Percentiles rank a stretch among this genome's conserved stretches.
Evolutionary conservation across 2,113 vertebrate species (phyloP).

Genomic region (Mus spicilegus): DNA sequence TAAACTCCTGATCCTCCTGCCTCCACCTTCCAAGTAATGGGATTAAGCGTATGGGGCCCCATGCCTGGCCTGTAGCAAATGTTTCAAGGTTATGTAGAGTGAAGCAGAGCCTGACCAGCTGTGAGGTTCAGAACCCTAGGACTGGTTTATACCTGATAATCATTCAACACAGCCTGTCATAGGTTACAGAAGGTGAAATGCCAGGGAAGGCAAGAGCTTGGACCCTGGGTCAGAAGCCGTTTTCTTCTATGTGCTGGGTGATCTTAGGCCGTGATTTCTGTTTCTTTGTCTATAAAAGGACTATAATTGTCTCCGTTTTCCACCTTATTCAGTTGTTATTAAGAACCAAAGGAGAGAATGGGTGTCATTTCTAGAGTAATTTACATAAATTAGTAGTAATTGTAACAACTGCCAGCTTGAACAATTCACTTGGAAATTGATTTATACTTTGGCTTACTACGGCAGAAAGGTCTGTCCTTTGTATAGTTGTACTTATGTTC

Average conservation of each 20-base stretch:
- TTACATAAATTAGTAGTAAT: slow-evolving; percentile 31
- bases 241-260: not conserved
- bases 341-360: slow-evolving; percentile 46
- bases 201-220: slow-evolving; percentile 6
- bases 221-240: not conserved
- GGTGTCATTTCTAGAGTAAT: not conserved
- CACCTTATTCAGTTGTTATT: not conserved
- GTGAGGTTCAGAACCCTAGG: not conserved
- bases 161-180: not conserved
- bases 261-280: not conserved
- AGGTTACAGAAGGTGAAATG: not conserved
- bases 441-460: slow-evolving; percentile 6
- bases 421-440: not conserved
- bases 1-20: not conserved
- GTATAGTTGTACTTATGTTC: not conserved
- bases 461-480: not conserved
- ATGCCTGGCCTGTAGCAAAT: not conserved
- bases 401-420: slow-evolving; percentile 40
- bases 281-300: slow-evolving; percentile 44
- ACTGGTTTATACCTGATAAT: not conserved
- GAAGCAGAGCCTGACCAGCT: not conserved
- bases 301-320: not conserved
- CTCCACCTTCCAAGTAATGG: not conserved
- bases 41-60: not conserved
- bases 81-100: slow-evolving; percentile 28